These are phyloP conservation scores for Tachypleus tridentatus DNA, from an alignment of 1,140 invertebrate genomes.

Conservation along the genomic window DNA sequence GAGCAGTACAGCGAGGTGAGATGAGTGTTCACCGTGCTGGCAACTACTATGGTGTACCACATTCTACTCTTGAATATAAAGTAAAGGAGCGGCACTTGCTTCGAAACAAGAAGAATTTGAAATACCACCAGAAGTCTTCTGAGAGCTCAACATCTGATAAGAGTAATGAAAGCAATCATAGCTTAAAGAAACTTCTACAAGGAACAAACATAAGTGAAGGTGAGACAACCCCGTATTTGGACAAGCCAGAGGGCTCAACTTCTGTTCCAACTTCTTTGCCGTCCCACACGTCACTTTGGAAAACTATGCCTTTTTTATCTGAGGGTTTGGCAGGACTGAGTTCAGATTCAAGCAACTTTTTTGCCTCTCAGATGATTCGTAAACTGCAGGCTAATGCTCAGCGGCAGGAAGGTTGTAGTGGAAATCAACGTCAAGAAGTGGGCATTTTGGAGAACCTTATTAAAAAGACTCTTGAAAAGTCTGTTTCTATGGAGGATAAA, in stretches of 20 bases:
- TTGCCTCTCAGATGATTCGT: slow-evolving; percentile 67
- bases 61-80: slow-evolving; percentile 98
- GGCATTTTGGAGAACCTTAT: slow-evolving; percentile 21
- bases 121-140: not conserved
- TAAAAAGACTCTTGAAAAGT: slow-evolving; percentile 20
- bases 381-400: slow-evolving; percentile 53
- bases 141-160: slow-evolving; percentile 2
- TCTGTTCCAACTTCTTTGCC: slow-evolving; percentile 3
- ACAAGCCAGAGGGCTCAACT: not conserved
- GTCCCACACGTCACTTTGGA: slow-evolving; percentile 20
- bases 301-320: slow-evolving; percentile 22
- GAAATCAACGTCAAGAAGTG: not conserved
- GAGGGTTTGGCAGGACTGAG: slow-evolving; percentile 16
- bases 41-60: slow-evolving; percentile 93
- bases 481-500: slow-evolving; percentile 11
- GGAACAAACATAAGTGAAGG: not conserved
- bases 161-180: not conserved
- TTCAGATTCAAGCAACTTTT: slow-evolving; percentile 45
- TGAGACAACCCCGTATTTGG: not conserved
- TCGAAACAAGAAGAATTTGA: slow-evolving; percentile 65
- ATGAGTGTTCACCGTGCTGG: slow-evolving; percentile 98
- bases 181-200: not conserved
- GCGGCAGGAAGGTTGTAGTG: slow-evolving; percentile 26
- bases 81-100: slow-evolving; percentile 85
- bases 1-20: slow-evolving; percentile 89